A percentile compares a stretch with the other conserved stretches of the same genome.
Evolutionary conservation across 1,140 invertebrate species (phyloP).

Genomic region (Pristionchus pacificus): DNA sequence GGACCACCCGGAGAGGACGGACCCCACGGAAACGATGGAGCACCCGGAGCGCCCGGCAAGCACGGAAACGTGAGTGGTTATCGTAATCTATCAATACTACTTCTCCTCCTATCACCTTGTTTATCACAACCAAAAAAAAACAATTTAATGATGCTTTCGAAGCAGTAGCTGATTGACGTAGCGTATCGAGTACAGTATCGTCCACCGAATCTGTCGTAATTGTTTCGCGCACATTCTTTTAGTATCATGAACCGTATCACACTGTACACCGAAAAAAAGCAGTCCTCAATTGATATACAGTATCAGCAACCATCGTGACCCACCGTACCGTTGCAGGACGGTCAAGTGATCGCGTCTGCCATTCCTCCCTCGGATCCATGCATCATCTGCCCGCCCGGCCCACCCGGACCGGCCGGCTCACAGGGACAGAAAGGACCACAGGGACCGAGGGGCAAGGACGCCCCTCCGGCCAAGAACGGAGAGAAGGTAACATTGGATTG

Average conservation of each 20-base stretch:
- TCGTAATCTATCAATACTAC: no score
- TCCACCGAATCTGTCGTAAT: no score
- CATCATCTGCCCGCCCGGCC: constrained; percentile 45
- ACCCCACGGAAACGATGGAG: not conserved
- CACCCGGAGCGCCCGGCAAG: not conserved
- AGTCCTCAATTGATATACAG: no score
- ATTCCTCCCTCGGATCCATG: constrained; percentile 47
- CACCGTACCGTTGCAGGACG: not conserved
- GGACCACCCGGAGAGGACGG: not conserved
- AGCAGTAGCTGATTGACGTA: no score
- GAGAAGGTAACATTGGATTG: no score
- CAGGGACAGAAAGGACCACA: constrained; percentile 47
- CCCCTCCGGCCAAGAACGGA: not conserved
- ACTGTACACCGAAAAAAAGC: no score
- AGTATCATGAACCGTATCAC: no score
- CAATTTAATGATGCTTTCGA: no score
- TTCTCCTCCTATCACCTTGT: no score
- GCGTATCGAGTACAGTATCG: no score
- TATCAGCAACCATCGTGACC: not conserved
- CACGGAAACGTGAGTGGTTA: not conserved
- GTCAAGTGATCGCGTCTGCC: constrained; percentile 27
- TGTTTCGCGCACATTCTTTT: no score
- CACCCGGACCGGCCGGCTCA: constrained; percentile 25
- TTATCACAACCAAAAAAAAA: no score
- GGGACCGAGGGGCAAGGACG: constrained; percentile 44